A percentile compares a stretch with the other conserved stretches of the same genome.
These are phyloP conservation scores for Ciona savignyi DNA, from an alignment of 23 tunicate species.

Conservation along the genomic window DNA sequence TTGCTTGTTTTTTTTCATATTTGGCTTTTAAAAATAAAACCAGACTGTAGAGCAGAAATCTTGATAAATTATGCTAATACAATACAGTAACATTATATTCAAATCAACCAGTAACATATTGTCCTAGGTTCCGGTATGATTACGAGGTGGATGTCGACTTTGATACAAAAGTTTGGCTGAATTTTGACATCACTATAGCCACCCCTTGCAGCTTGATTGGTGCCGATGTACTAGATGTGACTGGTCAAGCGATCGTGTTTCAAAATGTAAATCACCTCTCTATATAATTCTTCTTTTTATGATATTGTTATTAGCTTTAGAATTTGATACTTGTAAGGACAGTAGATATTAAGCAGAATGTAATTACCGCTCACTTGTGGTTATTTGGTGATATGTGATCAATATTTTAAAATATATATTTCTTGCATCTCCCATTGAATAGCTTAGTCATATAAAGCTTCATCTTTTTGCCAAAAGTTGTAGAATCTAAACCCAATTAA, in stretches of 20 bases:
- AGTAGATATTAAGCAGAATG: too few relatives aligned
- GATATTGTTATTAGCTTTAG: too few relatives aligned
- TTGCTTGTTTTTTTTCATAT: not conserved
- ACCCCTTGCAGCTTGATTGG: constrained; percentile 63
- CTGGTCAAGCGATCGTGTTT: constrained; percentile 56
- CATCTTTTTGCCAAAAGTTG: too few relatives aligned
- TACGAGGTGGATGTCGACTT: constrained; percentile 65
- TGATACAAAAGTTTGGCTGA: constrained; percentile 56
- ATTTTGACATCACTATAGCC: constrained; percentile 72
- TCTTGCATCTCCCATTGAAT: too few relatives aligned
- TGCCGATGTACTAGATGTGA: constrained; percentile 85
- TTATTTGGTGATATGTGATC: too few relatives aligned
- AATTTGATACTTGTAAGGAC: too few relatives aligned
- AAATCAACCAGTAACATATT: constrained; percentile 1
- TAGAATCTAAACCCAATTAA: too few relatives aligned
- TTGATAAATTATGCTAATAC: too few relatives aligned
- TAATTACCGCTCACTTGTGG: too few relatives aligned
- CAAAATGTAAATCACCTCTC: constrained; percentile 5
- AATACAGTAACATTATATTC: not conserved
- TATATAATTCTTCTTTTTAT: too few relatives aligned
- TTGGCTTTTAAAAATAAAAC: not conserved
- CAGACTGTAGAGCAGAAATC: not conserved
- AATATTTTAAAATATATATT: too few relatives aligned
- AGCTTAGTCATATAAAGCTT: too few relatives aligned
- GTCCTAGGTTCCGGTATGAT: constrained; percentile 39